Percentiles rank a stretch among this genome's conserved stretches.
Conservation (phyloP, 2,888 invertebrate species). For the Thysanoteuthis rhombus region DNA sequence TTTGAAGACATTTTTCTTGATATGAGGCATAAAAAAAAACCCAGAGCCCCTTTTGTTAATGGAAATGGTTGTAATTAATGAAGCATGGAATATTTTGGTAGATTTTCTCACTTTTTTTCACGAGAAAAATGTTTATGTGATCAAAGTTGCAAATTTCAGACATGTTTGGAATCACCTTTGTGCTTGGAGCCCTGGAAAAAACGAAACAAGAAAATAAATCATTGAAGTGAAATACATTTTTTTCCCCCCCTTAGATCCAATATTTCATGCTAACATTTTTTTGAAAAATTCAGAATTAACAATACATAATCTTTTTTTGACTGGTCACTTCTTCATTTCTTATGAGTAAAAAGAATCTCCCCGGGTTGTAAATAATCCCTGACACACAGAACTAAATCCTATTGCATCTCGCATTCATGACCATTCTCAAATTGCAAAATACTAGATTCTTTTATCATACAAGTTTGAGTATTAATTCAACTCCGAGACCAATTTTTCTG, state of each 20-base stretch:
- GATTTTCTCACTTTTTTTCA: background rate
- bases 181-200: background rate
- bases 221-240: background rate
- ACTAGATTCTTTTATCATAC: too few relatives aligned
- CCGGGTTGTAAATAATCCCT: too few relatives aligned
- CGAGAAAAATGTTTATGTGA: too few relatives aligned
- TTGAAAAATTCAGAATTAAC: background rate
- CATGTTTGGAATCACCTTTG: background rate
- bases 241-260: background rate
- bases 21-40: background rate
- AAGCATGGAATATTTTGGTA: background rate
- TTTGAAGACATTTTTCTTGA: background rate
- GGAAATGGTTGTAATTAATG: background rate
- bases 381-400: too few relatives aligned
- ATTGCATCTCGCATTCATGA: background rate
- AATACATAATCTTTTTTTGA: background rate
- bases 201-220: background rate
- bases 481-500: too few relatives aligned
- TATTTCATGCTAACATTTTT: background rate
- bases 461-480: too few relatives aligned
- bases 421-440: too few relatives aligned
- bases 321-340: background rate
- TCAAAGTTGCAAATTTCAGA: background rate
- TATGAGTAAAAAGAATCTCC: background rate
- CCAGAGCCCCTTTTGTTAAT: background rate